Percentiles rank a stretch among this genome's conserved stretches.
Evolutionary conservation across 2,888 invertebrate species (phyloP).

Genomic region (Choreutis nemorana): DNA sequence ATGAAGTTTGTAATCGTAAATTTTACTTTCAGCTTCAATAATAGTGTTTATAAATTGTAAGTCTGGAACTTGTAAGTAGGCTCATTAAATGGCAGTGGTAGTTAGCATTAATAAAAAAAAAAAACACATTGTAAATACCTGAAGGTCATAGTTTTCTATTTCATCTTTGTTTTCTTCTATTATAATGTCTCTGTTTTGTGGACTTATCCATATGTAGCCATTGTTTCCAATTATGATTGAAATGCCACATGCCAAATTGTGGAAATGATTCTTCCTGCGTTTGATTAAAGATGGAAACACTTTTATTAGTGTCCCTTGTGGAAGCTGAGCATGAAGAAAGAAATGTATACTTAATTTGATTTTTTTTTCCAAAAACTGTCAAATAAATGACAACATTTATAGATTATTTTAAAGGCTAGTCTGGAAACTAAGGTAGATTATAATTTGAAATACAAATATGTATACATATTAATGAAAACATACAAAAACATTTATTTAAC

Average conservation of each 20-base stretch:
- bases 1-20: too few relatives aligned
- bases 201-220: constrained; percentile 94
- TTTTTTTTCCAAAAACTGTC: too few relatives aligned
- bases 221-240: constrained; percentile 95
- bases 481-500: too few relatives aligned
- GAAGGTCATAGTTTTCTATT: constrained; percentile 24
- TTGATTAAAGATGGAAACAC: constrained; percentile 93
- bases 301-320: constrained; percentile 88
- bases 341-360: background rate
- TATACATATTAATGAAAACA: background rate
- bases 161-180: constrained; percentile 61
- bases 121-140: constrained; percentile 20
- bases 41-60: too few relatives aligned
- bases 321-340: constrained; percentile 55
- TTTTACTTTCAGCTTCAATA: too few relatives aligned
- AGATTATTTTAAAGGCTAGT: background rate
- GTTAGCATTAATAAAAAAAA: background rate
- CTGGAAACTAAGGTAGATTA: background rate
- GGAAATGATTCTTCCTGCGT: constrained; percentile 94
- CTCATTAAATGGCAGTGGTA: too few relatives aligned
- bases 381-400: background rate
- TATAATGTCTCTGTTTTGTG: constrained; percentile 48
- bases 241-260: constrained; percentile 90
- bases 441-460: background rate
- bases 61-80: too few relatives aligned